Evolutionary conservation across 2,888 invertebrate genomes (phyloP), one percentile per base, ranked within the genome.

Genomic region (Tortricodes alternella): DNA sequence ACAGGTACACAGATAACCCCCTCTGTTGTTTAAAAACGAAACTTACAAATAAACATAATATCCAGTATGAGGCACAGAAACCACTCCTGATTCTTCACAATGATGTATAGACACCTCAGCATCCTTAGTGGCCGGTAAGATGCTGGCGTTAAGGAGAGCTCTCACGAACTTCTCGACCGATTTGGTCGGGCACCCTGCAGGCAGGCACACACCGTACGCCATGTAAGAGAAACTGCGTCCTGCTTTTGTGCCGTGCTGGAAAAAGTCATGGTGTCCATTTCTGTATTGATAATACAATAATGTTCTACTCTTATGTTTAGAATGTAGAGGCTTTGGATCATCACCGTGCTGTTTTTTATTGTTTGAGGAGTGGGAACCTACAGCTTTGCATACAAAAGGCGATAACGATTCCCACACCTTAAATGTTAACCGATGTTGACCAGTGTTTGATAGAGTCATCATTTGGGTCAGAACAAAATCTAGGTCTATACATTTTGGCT

Each of bases 181-280:
- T 1, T 46, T 46, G n/a, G 63, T 49, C 2, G 58, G 53, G 18
- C 80, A 80, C 0, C 48, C 53, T 1, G 64, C 64, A 1, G 80
- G 79, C 2, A 77, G 16, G 35, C 80, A 80, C 0, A 71, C 50
- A 0, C 80, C 80, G 67, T 73, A 69, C 0, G 60, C 62, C 23
- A 78, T 46, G 1, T 49, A 53, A 27, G 73, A 74, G 18, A 67
- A 39, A 0, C 29, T 62, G 4, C 69, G 65, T 0, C 68, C 64
- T 11, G 65, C 61, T 27, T 50, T 55, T 6, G 71, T 65, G 58
- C 46, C 53, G 4, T 59, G 50, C 78, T 78, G 59, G 0, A 63
- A 66, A 23, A 34, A 4, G 3, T 5, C 6, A 35, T 27, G 2
- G 2, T 27, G 9, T 6, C 7, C 9, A 27, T 27, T 5, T 27